Base-by-base conservation (phyloP, 1,140 invertebrate species). In the Berghia stephanieae region DNA sequence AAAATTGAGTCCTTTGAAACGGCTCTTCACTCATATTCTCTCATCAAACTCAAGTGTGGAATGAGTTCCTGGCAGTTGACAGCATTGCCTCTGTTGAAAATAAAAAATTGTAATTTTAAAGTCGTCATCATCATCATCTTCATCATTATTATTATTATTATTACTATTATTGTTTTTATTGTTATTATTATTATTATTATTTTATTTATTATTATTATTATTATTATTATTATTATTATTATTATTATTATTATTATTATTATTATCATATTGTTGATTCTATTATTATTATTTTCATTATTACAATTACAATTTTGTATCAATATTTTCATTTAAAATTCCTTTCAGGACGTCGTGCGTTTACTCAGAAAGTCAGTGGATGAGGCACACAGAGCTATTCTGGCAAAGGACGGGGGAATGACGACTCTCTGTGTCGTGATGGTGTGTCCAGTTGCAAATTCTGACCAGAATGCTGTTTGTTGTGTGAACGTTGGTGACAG, bases 401-500 rank as follows among this genome's bases (percentile, higher is more conserved):
- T 98, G 34, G 93, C 96, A 86, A 93, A 96, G 82, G 93, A 95
- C 79, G 96, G 95, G 27, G 93, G 95, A 86, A 89, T 97, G 6
- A 97, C 96, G 1, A 97, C 96, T 0, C 89, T 97, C 49, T 95
- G 94, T 70, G 93, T 94, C 31, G 94, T 94, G 69, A 91, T 94
- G 68, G 91, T 96, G 68, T 91, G 93, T 83, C 95, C 94, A 93
- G 79, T 88, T 83, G 78, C 78, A 36, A 83, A 85, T 57, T 90
- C 90, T 77, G 90, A 88, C 84, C 92, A 93, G 83, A 96, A 92
- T 89, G 92, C 95, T 69, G 94, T 95, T 13, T 98, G 96, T 88
- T 93, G 94, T 44, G 96, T 96, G 83, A 97, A 97, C 88, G 95
- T 97, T 31, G 96, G 96, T 1, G 96, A 97, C 86, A 95, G 94